A percentile compares a stretch with the other conserved stretches of the same genome.
Evolutionary conservation across 2,797 vertebrate genomes (phyloP).

Genomic region (Falco cherrug): DNA sequence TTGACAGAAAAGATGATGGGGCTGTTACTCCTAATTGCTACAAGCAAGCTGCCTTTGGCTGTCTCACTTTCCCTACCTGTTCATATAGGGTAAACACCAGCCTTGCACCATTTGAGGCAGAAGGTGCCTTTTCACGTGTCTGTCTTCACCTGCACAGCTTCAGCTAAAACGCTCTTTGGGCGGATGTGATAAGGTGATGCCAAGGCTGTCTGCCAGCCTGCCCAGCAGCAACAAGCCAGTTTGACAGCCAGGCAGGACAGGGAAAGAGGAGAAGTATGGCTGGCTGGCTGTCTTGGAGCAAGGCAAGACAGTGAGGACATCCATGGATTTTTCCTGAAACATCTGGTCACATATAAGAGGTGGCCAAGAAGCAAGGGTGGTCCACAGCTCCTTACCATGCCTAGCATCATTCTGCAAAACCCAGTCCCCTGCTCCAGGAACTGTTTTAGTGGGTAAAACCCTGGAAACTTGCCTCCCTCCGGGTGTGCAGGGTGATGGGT

Average conservation of each 20-base stretch:
- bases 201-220: slow-evolving; percentile 12
- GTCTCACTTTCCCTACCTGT: not conserved
- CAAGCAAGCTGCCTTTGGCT: not conserved
- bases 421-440: not conserved
- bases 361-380: fast-evolving
- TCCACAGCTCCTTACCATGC: not conserved
- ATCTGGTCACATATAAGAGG: fast-evolving
- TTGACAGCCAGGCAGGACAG: not conserved
- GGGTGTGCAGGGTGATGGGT: fast-evolving
- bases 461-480: not conserved
- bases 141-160: not conserved
- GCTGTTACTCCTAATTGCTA: not conserved
- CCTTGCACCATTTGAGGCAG: fast-evolving
- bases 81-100: not conserved
- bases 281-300: not conserved
- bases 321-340: not conserved
- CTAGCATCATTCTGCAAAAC: not conserved
- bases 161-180: not conserved
- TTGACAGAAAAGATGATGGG: not conserved
- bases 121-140: not conserved
- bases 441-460: not conserved
- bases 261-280: not conserved
- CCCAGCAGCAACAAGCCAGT: not conserved
- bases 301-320: not conserved
- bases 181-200: not conserved